Evolutionary conservation across 2,113 vertebrate species (phyloP).

Genomic region (Anseranas semipalmata): DNA sequence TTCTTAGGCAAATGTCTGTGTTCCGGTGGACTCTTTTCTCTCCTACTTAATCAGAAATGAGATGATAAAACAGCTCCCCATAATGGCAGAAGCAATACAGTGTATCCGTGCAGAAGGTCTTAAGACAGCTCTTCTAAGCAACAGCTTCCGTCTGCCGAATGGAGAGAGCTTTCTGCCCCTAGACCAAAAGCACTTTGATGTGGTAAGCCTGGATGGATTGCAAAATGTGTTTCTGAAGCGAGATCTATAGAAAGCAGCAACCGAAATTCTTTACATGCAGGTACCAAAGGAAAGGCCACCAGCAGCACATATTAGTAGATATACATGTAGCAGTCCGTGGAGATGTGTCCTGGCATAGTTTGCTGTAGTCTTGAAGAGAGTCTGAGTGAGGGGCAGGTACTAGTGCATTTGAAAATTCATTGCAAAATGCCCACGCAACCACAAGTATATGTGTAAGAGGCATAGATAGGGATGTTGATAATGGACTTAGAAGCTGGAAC

Average conservation of each 20-base stretch:
- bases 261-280: background rate
- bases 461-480: accelerated
- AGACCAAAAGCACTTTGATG: slow-evolving; percentile 78
- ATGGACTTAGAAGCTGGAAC: background rate
- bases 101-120: slow-evolving; percentile 78
- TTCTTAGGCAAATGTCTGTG: slow-evolving; percentile 67
- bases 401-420: background rate
- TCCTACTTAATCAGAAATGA: slow-evolving; percentile 66
- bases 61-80: slow-evolving; percentile 71
- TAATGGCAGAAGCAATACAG: slow-evolving; percentile 80
- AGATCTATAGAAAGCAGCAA: background rate
- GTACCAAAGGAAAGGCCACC: background rate
- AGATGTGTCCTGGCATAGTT: background rate
- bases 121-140: slow-evolving; percentile 80
- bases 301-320: background rate
- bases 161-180: slow-evolving; percentile 72
- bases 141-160: slow-evolving; percentile 67
- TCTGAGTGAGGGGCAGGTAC: background rate
- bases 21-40: slow-evolving; percentile 77
- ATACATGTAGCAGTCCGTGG: background rate
- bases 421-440: background rate
- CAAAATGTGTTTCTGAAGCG: background rate
- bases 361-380: background rate
- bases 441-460: background rate
- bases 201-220: slow-evolving; percentile 72